phyloP scores from a whole-genome alignment of 2,797 vertebrate species.

The Lutjanus campechanus region DNA sequence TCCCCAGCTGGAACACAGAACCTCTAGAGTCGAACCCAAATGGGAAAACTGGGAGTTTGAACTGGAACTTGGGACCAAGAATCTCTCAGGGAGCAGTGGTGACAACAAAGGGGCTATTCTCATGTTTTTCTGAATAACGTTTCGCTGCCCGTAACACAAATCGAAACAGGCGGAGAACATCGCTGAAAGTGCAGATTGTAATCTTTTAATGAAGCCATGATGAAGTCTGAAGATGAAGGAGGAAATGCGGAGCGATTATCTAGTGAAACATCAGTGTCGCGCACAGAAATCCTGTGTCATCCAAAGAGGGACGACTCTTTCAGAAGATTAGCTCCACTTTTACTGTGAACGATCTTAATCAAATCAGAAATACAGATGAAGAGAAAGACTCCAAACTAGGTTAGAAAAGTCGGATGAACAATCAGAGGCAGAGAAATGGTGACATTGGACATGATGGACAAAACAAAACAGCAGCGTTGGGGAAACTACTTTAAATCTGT shows the following conservation, averaged over 20 bases:
- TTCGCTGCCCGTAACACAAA: background rate
- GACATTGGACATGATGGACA: background rate
- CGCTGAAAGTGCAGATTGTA: slow-evolving; percentile 52
- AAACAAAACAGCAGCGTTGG: background rate
- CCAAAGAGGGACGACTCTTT: background rate
- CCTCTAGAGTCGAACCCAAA: slow-evolving; percentile 17
- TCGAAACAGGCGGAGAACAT: background rate
- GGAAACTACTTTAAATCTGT: too few species aligned
- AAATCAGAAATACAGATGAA: background rate
- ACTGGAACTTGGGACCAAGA: slow-evolving; percentile 44
- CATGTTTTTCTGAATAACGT: slow-evolving; percentile 16
- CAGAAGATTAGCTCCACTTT: background rate
- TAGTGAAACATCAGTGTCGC: background rate
- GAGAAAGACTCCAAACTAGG: slow-evolving; percentile 8
- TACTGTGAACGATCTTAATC: slow-evolving; percentile 17
- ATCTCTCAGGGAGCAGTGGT: background rate
- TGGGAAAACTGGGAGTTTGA: slow-evolving; percentile 48
- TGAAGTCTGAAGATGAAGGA: background rate
- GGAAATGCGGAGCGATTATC: slow-evolving; percentile 27
- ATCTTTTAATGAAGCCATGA: slow-evolving; percentile 63
- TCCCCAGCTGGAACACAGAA: slow-evolving; percentile 66
- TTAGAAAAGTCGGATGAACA: background rate
- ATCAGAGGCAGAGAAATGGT: background rate
- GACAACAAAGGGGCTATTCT: slow-evolving; percentile 39
- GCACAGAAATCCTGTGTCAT: slow-evolving; percentile 18